These are phyloP conservation scores for Mustelus asterias DNA, from an alignment of 2,113 vertebrate species.

Conservation along the genomic window DNA sequence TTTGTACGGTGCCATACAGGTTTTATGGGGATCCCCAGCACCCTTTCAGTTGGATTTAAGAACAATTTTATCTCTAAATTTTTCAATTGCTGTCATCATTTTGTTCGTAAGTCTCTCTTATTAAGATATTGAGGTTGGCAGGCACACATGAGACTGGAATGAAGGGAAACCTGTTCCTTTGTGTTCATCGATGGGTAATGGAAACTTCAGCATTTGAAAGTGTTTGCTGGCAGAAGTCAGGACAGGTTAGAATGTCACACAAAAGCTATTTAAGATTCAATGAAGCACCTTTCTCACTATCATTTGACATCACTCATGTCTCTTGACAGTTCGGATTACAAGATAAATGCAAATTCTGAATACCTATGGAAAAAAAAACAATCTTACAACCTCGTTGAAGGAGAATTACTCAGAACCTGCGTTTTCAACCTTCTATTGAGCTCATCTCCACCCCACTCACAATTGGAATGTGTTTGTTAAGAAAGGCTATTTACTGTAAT, in stretches of 20 bases:
- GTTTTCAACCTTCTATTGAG: too few relatives aligned
- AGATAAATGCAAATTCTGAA: background rate
- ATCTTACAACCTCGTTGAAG: background rate
- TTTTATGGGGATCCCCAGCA: background rate
- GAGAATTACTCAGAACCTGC: background rate
- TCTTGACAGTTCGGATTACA: background rate
- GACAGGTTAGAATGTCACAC: background rate
- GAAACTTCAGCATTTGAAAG: background rate
- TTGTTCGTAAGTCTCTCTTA: too few relatives aligned
- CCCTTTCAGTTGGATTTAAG: background rate
- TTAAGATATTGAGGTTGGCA: background rate
- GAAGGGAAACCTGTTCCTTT: slow-evolving; percentile 4
- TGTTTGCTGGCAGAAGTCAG: background rate
- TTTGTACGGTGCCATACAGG: background rate
- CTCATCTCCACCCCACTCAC: slow-evolving; percentile 19
- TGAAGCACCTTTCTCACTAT: background rate
- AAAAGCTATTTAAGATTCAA: background rate
- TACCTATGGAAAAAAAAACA: background rate
- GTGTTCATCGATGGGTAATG: background rate
- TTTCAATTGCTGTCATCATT: background rate
- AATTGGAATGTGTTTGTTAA: background rate
- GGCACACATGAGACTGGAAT: background rate
- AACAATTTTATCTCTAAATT: background rate
- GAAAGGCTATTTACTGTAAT: background rate
- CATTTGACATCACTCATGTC: background rate